A percentile compares a stretch with the other conserved stretches of the same genome.
Evolutionary conservation across 1,140 invertebrate genomes (phyloP).

Genomic region (Caenorhabditis elegans): DNA sequence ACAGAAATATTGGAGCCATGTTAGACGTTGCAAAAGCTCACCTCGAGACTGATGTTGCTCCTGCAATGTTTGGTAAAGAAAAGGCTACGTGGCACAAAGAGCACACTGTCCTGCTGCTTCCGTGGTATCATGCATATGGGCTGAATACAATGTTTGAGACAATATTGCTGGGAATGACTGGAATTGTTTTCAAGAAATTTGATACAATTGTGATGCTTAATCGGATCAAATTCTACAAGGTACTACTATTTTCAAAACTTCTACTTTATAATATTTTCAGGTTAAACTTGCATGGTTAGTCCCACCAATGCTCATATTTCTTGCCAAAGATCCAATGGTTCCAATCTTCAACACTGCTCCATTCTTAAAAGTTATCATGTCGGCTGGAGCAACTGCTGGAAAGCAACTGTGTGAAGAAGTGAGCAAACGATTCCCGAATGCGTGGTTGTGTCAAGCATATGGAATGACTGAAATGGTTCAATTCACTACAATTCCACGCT

Average conservation of each 20-base stretch:
- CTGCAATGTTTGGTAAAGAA: slow-evolving; percentile 2
- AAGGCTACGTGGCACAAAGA: slow-evolving; percentile 28
- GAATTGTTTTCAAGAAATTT: slow-evolving; percentile 37
- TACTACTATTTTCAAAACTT: neutral
- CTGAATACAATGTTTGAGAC: slow-evolving; percentile 25
- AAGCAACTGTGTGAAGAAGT: slow-evolving; percentile 47
- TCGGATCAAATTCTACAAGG: slow-evolving; percentile 46
- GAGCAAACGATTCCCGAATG: slow-evolving; percentile 34
- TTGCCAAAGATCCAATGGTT: slow-evolving; percentile 73
- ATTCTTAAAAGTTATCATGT: slow-evolving; percentile 70
- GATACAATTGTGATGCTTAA: slow-evolving; percentile 37
- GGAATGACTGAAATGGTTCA: slow-evolving; percentile 69
- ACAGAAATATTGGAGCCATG: slow-evolving; percentile 72
- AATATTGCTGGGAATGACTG: slow-evolving; percentile 27
- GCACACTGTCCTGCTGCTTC: slow-evolving; percentile 39
- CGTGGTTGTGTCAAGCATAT: slow-evolving; percentile 59
- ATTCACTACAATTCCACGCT: slow-evolving; percentile 56
- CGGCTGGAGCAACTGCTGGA: slow-evolving; percentile 77
- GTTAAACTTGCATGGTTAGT: slow-evolving; percentile 67
- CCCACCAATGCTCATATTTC: slow-evolving; percentile 73
- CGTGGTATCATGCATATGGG: slow-evolving; percentile 49
- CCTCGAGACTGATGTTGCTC: neutral
- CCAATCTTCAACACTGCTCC: slow-evolving; percentile 71
- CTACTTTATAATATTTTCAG: slow-evolving; percentile 57
- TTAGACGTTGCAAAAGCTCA: slow-evolving; percentile 29